phyloP scores from a whole-genome alignment of 2,113 vertebrate genomes.

The Chamaea fasciata region DNA sequence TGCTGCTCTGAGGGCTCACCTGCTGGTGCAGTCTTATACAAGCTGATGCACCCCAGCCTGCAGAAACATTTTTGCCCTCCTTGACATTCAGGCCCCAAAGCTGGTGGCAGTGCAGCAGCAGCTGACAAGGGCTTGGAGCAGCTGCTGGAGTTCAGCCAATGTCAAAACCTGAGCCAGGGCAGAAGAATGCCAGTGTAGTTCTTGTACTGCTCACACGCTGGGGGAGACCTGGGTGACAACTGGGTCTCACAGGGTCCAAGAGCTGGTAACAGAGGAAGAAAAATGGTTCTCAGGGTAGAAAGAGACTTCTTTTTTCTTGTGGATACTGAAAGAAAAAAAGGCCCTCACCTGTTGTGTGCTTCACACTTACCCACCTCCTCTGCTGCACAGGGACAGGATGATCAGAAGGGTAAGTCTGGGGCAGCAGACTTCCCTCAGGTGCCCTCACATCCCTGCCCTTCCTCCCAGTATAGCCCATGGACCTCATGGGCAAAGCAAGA shows the following conservation, averaged over 20 bases:
- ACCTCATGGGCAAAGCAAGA: accelerated
- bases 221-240: not conserved
- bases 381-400: accelerated
- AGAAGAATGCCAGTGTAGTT: not conserved
- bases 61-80: not conserved
- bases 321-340: not conserved
- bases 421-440: not conserved
- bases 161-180: not conserved
- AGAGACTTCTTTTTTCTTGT: not conserved
- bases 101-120: not conserved
- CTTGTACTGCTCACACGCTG: not conserved
- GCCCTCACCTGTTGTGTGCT: accelerated
- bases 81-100: not conserved
- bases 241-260: no score
- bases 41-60: not conserved
- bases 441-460: not conserved
- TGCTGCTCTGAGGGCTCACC: not conserved
- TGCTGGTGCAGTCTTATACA: not conserved
- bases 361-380: not conserved
- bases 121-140: not conserved
- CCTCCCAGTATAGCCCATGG: not conserved
- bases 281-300: not conserved
- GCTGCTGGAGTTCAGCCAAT: not conserved
- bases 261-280: not conserved
- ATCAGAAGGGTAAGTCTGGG: not conserved